Evolutionary conservation across 2,797 vertebrate genomes (phyloP), one percentile per base, ranked within the genome.

Genomic region (Leptatherina wallacei): DNA sequence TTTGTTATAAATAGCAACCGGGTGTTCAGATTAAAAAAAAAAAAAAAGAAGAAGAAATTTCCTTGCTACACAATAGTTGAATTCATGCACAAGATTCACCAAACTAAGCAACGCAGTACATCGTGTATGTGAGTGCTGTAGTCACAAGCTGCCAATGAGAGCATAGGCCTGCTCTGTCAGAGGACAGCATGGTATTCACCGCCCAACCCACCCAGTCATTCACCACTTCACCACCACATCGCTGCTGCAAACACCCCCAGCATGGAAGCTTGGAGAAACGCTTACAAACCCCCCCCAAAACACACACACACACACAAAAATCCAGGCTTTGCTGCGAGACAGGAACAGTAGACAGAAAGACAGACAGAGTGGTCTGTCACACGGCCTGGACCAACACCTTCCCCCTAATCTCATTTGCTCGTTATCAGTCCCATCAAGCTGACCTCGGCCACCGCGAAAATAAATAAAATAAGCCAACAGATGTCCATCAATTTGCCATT

Each of bases 111-210:
- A 67, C 30, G 88, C 60, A 71, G 82, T 68, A 38, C 85, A 77
- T 72, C 56, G 61, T 69, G 84, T 70, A 57, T 71, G 81, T 84
- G 84, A 81, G 86, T 30, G 83, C 69, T 78, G 84, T 74, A 91
- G 93, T 93, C 93, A 94, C 93, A 92, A 88, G 92, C 92, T 93
- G 90, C 91, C 93, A 94, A 91, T 94, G 90, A 94, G 89, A 86
- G 84, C 78, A 93, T 80, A 93, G 91, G 89, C 80, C 78, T 1
- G 87, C 86, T 87, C 91, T 94, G 91, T 94, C 77, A 87, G 85
- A 77, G 88, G 92, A 94, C 94, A 93, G 91, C 85, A 33, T 64
- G 80, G 85, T 79, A 91, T 94, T 93, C 90, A 93, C 81, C 62
- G 61, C 74, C 69, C 76, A 9, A 61, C 55, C 77, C 75, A 70